A percentile compares a stretch with the other conserved stretches of the same genome.
Conservation (phyloP, 2,113 vertebrate species). For the Carollia perspicillata region DNA sequence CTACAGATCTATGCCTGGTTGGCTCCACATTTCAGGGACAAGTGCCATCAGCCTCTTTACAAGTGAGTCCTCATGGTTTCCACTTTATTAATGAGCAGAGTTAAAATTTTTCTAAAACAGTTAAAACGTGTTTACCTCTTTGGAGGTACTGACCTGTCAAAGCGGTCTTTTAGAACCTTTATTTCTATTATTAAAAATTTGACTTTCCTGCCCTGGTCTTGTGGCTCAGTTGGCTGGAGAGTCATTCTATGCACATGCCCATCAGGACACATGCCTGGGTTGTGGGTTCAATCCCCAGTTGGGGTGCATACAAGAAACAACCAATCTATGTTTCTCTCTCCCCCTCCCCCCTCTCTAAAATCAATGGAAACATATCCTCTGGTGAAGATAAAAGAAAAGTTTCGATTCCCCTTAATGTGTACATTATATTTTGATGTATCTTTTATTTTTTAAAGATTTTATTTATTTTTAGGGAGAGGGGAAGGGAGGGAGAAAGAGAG, state of each 20-base stretch:
- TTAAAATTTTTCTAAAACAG: conserved; percentile 59
- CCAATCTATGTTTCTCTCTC: too few relatives aligned
- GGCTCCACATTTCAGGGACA: conserved; percentile 89
- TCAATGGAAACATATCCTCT: too few relatives aligned
- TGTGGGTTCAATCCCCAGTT: too few relatives aligned
- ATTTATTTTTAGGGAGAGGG: too few relatives aligned
- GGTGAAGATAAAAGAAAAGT: neutral
- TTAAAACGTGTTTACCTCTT: neutral
- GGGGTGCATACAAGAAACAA: too few relatives aligned
- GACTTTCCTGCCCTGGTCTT: neutral
- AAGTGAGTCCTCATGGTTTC: conserved; percentile 82
- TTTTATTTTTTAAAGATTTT: neutral
- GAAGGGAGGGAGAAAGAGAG: too few relatives aligned
- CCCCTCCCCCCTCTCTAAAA: too few relatives aligned
- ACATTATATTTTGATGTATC: neutral
- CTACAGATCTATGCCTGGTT: conserved; percentile 93
- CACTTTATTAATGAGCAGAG: neutral
- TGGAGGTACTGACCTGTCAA: conserved; percentile 24
- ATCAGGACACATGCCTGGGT: too few relatives aligned
- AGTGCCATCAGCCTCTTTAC: conserved; percentile 91
- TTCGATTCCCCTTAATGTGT: neutral
- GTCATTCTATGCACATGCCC: too few relatives aligned
- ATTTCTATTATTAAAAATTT: conserved; percentile 6
- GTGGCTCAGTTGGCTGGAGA: too few relatives aligned
- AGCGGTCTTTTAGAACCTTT: conserved; percentile 11